phyloP scores from a whole-genome alignment of 1,140 invertebrate species.

The Ceratina calcarata region DNA sequence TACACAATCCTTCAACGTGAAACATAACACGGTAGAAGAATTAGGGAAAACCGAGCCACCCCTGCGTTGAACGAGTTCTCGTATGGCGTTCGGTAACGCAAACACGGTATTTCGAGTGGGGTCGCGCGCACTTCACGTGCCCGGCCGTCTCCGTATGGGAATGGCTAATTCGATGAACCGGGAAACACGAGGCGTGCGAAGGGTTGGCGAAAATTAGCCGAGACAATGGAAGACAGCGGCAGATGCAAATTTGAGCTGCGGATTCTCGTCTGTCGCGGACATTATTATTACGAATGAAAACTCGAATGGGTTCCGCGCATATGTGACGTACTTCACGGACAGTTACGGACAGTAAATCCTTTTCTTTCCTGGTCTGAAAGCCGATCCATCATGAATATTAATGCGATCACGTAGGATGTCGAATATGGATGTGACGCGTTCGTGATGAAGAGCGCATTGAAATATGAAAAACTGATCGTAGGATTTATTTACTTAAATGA shows the following conservation, averaged over 20 bases:
- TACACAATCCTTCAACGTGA: constrained; percentile 23
- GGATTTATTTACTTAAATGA: too few relatives aligned
- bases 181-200: constrained; percentile 60
- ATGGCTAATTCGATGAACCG: constrained; percentile 72
- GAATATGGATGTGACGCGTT: not conserved
- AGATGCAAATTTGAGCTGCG: constrained; percentile 76
- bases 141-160: constrained; percentile 68
- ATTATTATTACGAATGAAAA: constrained; percentile 72
- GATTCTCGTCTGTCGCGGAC: constrained; percentile 65
- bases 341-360: constrained; percentile 23
- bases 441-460: not conserved
- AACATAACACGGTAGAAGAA: constrained; percentile 39
- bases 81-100: constrained; percentile 48
- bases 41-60: constrained; percentile 56
- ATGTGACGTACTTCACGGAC: constrained; percentile 43
- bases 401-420: constrained; percentile 27
- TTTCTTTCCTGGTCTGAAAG: constrained; percentile 34
- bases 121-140: constrained; percentile 30
- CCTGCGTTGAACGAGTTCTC: constrained; percentile 34
- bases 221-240: constrained; percentile 73
- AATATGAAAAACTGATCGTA: not conserved
- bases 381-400: constrained; percentile 42
- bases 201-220: constrained; percentile 76
- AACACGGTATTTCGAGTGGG: constrained; percentile 50
- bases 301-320: constrained; percentile 66